These are phyloP conservation scores for Myotis lucifugus DNA, from an alignment of 2,113 vertebrate species.

Conservation along the genomic window DNA sequence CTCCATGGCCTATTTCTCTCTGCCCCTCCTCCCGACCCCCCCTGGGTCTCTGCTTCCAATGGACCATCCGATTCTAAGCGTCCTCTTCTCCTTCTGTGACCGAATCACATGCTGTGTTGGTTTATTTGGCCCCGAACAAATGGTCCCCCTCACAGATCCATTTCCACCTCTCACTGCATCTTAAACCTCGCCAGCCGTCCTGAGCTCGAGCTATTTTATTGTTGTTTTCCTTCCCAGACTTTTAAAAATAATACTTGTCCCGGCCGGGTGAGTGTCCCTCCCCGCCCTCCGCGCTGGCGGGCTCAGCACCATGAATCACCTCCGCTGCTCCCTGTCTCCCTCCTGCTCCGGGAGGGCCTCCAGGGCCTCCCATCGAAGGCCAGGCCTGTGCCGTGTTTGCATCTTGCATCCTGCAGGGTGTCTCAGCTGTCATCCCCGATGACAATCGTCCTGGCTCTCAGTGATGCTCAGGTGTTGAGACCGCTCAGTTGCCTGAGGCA, in stretches of 20 bases:
- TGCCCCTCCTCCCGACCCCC: neutral
- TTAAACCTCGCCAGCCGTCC: neutral
- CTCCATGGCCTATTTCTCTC: neutral
- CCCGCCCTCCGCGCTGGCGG: accelerated
- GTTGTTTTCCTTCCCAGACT: conserved; percentile 59
- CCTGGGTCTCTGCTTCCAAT: neutral
- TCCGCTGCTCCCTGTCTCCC: accelerated
- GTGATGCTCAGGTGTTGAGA: neutral
- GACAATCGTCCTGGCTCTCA: accelerated
- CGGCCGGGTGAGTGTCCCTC: neutral
- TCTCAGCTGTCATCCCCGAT: neutral
- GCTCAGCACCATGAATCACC: neutral
- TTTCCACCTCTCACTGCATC: conserved; percentile 2
- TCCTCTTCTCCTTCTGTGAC: neutral
- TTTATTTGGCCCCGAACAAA: conserved; percentile 14
- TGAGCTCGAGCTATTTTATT: conserved; percentile 8
- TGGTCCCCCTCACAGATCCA: neutral
- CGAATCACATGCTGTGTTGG: neutral
- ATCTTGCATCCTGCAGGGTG: neutral
- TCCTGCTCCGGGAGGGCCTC: neutral
- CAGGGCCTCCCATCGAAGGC: accelerated
- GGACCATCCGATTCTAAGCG: accelerated
- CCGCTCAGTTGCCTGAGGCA: neutral
- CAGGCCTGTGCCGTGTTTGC: accelerated
- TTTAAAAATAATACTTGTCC: conserved; percentile 64